Conservation (phyloP, 2,888 invertebrate genomes). For the Erebia aethiops region DNA sequence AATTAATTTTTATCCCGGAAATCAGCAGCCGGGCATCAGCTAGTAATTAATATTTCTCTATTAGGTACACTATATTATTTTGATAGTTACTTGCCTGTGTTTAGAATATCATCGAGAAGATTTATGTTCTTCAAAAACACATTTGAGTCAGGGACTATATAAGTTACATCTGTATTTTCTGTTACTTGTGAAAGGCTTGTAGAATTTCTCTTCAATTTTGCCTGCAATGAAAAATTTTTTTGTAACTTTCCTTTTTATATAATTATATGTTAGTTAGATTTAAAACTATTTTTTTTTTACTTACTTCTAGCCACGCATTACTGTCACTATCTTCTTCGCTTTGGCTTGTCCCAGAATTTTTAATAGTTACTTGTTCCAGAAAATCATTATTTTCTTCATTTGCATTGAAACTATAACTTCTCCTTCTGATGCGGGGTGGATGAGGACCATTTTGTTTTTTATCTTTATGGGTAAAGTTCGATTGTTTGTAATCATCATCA, state of each 20-base stretch:
- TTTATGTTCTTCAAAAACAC: conserved; percentile 56
- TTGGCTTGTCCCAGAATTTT: neutral
- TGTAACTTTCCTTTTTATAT: too few relatives aligned
- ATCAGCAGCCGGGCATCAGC: too few relatives aligned
- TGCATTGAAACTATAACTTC: conserved; percentile 9
- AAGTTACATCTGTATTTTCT: conserved; percentile 52
- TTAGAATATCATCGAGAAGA: conserved; percentile 54
- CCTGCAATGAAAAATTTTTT: conserved; percentile 36
- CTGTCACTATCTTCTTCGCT: neutral
- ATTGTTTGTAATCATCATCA: neutral
- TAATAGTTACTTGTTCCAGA: neutral
- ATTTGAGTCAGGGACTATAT: conserved; percentile 60
- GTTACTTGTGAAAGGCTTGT: conserved; percentile 47
- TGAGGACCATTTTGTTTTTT: neutral
- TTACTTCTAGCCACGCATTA: neutral
- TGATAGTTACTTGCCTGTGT: conserved; percentile 55
- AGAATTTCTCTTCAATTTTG: conserved; percentile 43
- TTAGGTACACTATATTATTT: neutral
- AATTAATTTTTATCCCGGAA: too few relatives aligned
- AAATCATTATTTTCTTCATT: neutral
- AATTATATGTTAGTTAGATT: too few relatives aligned
- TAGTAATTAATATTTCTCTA: too few relatives aligned
- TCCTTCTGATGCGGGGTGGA: neutral
- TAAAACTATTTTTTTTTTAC: neutral
- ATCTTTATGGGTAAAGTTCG: neutral